A percentile compares a stretch with the other conserved stretches of the same genome.
These are phyloP conservation scores for Pelodiscus sinensis DNA, from an alignment of 2,113 vertebrate genomes.

Conservation along the genomic window DNA sequence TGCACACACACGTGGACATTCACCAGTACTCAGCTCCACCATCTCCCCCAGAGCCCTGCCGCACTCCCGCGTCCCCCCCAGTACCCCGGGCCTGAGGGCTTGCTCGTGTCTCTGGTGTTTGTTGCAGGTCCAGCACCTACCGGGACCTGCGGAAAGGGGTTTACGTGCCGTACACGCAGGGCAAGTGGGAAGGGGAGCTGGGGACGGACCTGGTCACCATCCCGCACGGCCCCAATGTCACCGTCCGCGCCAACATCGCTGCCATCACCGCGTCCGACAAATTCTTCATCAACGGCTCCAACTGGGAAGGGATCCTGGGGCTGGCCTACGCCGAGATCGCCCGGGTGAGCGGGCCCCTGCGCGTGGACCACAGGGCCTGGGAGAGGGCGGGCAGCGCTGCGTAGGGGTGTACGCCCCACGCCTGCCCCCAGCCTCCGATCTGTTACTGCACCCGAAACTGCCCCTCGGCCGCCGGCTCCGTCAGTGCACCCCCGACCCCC, in stretches of 20 bases:
- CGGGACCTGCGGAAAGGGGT: constrained; percentile 90
- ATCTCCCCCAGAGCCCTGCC: not conserved
- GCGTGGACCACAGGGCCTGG: no score
- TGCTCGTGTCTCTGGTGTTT: accelerated
- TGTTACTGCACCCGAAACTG: not conserved
- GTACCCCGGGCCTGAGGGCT: not conserved
- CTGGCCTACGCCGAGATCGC: constrained; percentile 96
- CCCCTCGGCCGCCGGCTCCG: not conserved
- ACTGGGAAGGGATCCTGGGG: constrained; percentile 98
- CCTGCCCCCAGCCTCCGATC: no score
- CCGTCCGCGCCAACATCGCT: constrained; percentile 94
- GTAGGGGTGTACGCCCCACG: no score
- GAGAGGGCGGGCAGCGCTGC: no score
- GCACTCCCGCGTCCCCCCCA: no score
- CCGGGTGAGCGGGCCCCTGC: constrained; percentile 80
- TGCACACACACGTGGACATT: not conserved
- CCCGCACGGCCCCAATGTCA: constrained; percentile 93
- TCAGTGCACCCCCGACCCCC: no score
- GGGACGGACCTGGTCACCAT: constrained; percentile 95
- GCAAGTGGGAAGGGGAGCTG: constrained; percentile 97
- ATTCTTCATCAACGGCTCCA: constrained; percentile 99
- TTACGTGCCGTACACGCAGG: constrained; percentile 98
- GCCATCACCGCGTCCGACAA: constrained; percentile 97
- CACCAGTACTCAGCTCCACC: not conserved
- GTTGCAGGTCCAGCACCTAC: constrained; percentile 90